phyloP scores from a whole-genome alignment of 2,888 invertebrate species.

The Latrodectus hesperus region DNA sequence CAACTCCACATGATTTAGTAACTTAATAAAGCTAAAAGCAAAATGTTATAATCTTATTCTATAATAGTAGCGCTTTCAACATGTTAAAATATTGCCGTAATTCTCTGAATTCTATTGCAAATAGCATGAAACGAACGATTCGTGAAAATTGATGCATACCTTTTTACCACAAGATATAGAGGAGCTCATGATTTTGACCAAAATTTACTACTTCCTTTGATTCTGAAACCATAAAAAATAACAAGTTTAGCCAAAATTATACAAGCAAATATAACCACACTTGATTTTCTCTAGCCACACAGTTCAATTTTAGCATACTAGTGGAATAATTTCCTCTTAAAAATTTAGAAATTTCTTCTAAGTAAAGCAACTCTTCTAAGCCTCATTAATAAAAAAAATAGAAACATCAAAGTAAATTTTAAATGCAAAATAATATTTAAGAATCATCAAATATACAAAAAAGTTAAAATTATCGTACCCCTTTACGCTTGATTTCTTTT shows the following conservation, averaged over 20 bases:
- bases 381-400: no score
- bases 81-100: no score
- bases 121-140: constrained; percentile 40
- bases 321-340: no score
- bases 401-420: no score
- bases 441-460: no score
- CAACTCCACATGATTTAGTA: no score
- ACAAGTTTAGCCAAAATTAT: constrained; percentile 26
- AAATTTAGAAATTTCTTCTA: no score
- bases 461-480: constrained; percentile 13
- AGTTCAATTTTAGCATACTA: not conserved
- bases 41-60: no score
- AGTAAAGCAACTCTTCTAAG: no score
- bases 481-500: constrained; percentile 60
- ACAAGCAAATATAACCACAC: not conserved
- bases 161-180: constrained; percentile 41
- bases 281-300: constrained; percentile 14
- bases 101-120: not conserved
- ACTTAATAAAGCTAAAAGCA: no score
- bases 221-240: constrained; percentile 67
- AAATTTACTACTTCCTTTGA: constrained; percentile 66
- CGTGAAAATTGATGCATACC: constrained; percentile 51
- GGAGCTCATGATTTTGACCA: constrained; percentile 65
- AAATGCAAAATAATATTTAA: no score
- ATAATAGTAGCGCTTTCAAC: no score